These are phyloP conservation scores for Pardosa pseudoannulata DNA, from an alignment of 2,888 invertebrate genomes.

Conservation along the genomic window DNA sequence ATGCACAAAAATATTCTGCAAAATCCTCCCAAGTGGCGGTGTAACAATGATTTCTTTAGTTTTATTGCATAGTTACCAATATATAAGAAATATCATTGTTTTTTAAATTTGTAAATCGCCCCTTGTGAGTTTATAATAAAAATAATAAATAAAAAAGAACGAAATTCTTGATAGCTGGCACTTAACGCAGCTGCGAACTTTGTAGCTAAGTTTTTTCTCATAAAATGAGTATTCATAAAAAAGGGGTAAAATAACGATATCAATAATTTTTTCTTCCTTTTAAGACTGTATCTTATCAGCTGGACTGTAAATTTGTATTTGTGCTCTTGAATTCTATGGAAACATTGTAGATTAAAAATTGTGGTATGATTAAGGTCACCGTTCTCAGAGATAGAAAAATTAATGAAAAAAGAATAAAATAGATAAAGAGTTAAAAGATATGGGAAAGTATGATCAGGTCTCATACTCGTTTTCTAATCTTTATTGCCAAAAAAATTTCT, in stretches of 20 bases:
- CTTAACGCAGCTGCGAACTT: conserved; percentile 31
- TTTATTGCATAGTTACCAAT: too few species aligned
- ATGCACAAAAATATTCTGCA: too few species aligned
- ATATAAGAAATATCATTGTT: too few species aligned
- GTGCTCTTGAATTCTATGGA: conserved; percentile 40
- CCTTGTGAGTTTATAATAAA: not conserved
- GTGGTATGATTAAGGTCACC: conserved; percentile 37
- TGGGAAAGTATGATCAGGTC: not conserved
- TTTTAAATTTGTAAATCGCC: conserved; percentile 20
- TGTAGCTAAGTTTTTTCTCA: conserved; percentile 24
- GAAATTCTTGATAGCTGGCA: conserved; percentile 21
- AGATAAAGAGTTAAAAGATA: conserved; percentile 55
- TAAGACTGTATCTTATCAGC: conserved; percentile 38
- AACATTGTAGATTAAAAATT: conserved; percentile 55
- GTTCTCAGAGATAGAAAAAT: conserved; percentile 29
- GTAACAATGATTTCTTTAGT: too few species aligned
- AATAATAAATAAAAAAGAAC: conserved; percentile 16
- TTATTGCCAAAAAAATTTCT: not conserved
- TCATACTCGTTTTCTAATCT: not conserved
- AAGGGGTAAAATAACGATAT: conserved; percentile 44
- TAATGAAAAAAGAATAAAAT: conserved; percentile 33
- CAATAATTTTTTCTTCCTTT: conserved; percentile 21
- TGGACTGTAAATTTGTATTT: conserved; percentile 43
- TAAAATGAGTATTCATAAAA: conserved; percentile 54
- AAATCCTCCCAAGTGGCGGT: too few species aligned